These are phyloP conservation scores for Schrankia costaestrigalis DNA, from an alignment of 2,888 invertebrate genomes.

Conservation along the genomic window DNA sequence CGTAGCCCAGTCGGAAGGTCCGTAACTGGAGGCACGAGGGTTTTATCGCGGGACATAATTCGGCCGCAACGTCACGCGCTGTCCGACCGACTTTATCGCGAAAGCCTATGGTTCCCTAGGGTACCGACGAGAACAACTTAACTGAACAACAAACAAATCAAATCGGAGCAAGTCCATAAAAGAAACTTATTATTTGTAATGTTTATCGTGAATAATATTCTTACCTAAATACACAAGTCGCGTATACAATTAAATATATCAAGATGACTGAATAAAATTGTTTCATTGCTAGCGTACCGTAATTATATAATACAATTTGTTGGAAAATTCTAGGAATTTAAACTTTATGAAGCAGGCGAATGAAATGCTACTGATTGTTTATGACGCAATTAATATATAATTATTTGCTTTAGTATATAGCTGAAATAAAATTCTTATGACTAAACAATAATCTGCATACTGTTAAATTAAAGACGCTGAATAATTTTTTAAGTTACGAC, in stretches of 20 bases:
- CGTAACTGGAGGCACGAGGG: conserved; percentile 57
- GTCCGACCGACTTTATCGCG: conserved; percentile 54
- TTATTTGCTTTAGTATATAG: conserved; percentile 42
- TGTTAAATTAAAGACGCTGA: conserved; percentile 50
- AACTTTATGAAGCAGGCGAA: conserved; percentile 28
- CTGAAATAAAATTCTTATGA: conserved; percentile 51
- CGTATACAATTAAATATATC: not conserved
- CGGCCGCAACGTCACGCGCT: conserved; percentile 61
- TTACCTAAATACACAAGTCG: no score
- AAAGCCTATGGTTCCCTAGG: conserved; percentile 49
- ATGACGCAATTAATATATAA: conserved; percentile 54
- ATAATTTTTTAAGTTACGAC: conserved; percentile 46
- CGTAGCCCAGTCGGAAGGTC: conserved; percentile 54
- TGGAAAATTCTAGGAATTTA: no score
- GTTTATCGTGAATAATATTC: no score
- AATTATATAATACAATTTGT: no score
- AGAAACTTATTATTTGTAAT: no score
- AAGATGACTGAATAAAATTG: conserved; percentile 5
- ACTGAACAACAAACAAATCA: conserved; percentile 28
- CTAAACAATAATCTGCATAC: conserved; percentile 44
- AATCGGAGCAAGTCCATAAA: conserved; percentile 9
- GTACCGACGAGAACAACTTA: conserved; percentile 44
- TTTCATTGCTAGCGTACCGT: no score
- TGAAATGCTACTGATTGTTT: conserved; percentile 33
- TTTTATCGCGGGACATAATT: conserved; percentile 66